Percentiles rank a stretch among this genome's conserved stretches.
Conservation (phyloP, 2,113 vertebrate species). For the Chitala chitala region DNA sequence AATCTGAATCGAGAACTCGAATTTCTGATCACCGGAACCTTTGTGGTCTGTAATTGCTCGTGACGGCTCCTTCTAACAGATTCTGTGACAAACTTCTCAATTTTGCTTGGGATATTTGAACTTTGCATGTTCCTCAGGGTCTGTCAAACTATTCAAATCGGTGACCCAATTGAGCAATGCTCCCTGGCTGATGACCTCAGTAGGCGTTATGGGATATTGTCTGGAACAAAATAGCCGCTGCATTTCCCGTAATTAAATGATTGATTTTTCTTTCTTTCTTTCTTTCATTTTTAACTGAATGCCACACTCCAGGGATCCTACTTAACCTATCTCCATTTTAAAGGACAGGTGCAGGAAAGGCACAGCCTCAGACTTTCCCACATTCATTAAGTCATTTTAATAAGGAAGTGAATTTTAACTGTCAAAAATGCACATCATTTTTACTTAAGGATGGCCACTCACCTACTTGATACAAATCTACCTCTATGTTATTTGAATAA, state of each 20-base stretch:
- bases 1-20: constrained; percentile 90
- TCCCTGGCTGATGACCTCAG: constrained; percentile 87
- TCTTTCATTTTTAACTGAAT: too few relatives aligned
- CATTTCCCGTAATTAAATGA: constrained; percentile 87
- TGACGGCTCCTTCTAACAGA: constrained; percentile 97
- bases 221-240: constrained; percentile 62
- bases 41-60: constrained; percentile 86
- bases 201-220: constrained; percentile 80
- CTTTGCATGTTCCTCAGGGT: constrained; percentile 81
- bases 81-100: constrained; percentile 98
- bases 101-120: constrained; percentile 95
- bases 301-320: too few relatives aligned
- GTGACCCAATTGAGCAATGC: constrained; percentile 96
- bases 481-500: constrained; percentile 83
- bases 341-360: constrained; percentile 76
- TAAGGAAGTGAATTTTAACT: constrained; percentile 41
- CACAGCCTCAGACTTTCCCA: constrained; percentile 76
- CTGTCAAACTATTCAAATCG: constrained; percentile 95
- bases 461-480: constrained; percentile 72
- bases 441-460: constrained; percentile 73
- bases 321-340: too few relatives aligned
- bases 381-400: constrained; percentile 87
- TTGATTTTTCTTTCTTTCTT: constrained; percentile 50
- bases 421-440: constrained; percentile 85
- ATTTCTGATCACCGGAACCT: constrained; percentile 77